Percentiles rank a stretch among this genome's conserved stretches.
phyloP scores from a whole-genome alignment of 1,140 invertebrate species.

The Sitophilus oryzae region DNA sequence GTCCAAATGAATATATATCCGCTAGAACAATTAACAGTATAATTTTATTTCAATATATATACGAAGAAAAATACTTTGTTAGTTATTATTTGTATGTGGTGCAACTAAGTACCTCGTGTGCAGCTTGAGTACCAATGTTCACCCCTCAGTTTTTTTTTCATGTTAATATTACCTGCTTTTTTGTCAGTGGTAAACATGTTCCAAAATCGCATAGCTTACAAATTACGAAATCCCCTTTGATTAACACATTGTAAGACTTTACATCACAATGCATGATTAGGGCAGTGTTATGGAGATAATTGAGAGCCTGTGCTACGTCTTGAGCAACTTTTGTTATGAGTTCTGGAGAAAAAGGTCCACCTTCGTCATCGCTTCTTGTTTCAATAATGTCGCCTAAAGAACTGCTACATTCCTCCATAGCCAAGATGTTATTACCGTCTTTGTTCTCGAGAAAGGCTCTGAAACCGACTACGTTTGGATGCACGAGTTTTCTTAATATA shows the following conservation, averaged over 20 bases:
- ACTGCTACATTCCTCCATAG: conserved; percentile 62
- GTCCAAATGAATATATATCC: conserved; percentile 75
- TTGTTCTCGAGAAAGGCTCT: conserved; percentile 57
- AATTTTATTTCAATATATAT: conserved; percentile 4
- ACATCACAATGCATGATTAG: conserved; percentile 75
- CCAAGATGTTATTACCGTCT: conserved; percentile 60
- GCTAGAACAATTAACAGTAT: conserved; percentile 52
- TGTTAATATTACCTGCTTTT: conserved; percentile 56
- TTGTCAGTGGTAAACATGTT: conserved; percentile 63
- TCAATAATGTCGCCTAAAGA: conserved; percentile 70
- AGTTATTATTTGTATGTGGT: conserved; percentile 55
- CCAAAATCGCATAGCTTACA: conserved; percentile 85
- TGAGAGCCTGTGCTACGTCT: conserved; percentile 65
- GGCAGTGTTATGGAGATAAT: conserved; percentile 71
- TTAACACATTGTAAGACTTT: conserved; percentile 76
- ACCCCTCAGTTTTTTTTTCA: conserved; percentile 42
- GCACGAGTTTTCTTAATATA: conserved; percentile 61
- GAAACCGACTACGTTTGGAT: conserved; percentile 81
- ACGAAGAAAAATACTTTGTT: conserved; percentile 44
- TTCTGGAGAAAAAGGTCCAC: conserved; percentile 54
- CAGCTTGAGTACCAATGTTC: conserved; percentile 62
- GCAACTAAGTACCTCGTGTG: conserved; percentile 63
- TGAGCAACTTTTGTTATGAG: conserved; percentile 59
- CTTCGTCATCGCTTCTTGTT: conserved; percentile 52
- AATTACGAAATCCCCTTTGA: conserved; percentile 64